A percentile compares a stretch with the other conserved stretches of the same genome.
phyloP scores from a whole-genome alignment of 2,888 invertebrate genomes.

The Amphimallon solstitiale region DNA sequence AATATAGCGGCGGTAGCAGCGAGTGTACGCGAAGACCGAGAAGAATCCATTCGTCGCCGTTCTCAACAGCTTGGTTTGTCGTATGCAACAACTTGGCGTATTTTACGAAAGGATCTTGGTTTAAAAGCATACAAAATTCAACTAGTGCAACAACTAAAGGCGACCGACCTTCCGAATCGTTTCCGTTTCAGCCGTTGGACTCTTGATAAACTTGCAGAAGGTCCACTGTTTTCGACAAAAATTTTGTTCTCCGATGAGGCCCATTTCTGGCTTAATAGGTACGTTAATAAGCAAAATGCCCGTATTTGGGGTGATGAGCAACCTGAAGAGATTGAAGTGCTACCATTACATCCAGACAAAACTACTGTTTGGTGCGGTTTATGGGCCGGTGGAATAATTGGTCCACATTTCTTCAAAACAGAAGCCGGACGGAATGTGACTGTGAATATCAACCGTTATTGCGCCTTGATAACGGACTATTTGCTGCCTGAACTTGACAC shows the following conservation, averaged over 20 bases:
- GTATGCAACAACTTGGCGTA: not conserved
- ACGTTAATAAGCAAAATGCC: too few species aligned
- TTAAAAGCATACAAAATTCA: not conserved
- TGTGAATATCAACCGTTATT: conserved; percentile 7
- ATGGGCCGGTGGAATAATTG: not conserved
- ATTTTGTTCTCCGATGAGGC: too few species aligned
- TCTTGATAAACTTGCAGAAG: not conserved
- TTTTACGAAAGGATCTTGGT: not conserved
- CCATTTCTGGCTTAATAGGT: too few species aligned
- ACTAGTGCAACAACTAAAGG: not conserved
- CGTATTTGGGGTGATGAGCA: not conserved
- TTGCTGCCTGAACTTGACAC: conserved; percentile 29
- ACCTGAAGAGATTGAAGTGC: conserved; percentile 29
- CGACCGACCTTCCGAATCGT: not conserved
- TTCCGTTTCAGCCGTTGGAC: not conserved
- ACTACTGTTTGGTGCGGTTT: conserved; percentile 10
- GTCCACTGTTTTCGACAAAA: not conserved
- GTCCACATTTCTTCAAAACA: conserved; percentile 17
- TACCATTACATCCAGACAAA: conserved; percentile 26
- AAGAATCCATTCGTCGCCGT: too few species aligned
- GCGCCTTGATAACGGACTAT: conserved; percentile 34
- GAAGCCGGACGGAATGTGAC: not conserved
- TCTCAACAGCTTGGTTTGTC: too few species aligned
- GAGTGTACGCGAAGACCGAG: too few species aligned
- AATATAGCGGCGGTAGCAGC: too few species aligned